These are phyloP conservation scores for Onychomys arenicola DNA, from an alignment of 2,797 vertebrate species.

Conservation along the genomic window DNA sequence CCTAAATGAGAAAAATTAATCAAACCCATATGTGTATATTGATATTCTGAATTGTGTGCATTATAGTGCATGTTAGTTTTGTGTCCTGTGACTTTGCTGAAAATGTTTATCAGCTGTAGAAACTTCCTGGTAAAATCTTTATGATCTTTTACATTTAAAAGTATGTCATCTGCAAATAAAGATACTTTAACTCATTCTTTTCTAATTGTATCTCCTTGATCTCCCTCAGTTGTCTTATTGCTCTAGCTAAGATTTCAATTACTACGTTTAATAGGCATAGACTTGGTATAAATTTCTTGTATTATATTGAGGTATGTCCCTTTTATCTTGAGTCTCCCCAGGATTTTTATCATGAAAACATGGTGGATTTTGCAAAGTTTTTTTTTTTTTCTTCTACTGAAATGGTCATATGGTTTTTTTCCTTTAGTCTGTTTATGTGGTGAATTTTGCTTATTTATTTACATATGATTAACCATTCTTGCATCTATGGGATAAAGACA, in stretches of 20 bases:
- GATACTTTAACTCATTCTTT: neutral
- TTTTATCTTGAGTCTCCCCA: neutral
- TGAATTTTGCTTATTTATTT: neutral
- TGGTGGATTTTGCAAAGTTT: neutral
- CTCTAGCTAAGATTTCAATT: neutral
- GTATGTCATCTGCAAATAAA: no score
- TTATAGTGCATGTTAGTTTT: neutral
- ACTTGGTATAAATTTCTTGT: neutral
- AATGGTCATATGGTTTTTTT: neutral
- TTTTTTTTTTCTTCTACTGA: neutral
- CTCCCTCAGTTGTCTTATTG: neutral
- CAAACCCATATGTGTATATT: no score
- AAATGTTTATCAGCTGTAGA: neutral
- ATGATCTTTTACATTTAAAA: neutral
- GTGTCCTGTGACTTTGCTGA: neutral
- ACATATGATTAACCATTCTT: neutral
- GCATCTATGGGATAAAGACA: neutral
- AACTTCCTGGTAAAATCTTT: neutral
- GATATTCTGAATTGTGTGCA: neutral
- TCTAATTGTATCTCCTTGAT: neutral
- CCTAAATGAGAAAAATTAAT: neutral
- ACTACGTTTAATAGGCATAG: neutral
- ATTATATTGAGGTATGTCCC: neutral
- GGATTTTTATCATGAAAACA: neutral
- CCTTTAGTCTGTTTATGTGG: neutral